Percentiles rank a stretch among this genome's conserved stretches.
These are phyloP conservation scores for Calyptommatus sinebrachiatus DNA, from an alignment of 2,113 vertebrate genomes.

Conservation along the genomic window DNA sequence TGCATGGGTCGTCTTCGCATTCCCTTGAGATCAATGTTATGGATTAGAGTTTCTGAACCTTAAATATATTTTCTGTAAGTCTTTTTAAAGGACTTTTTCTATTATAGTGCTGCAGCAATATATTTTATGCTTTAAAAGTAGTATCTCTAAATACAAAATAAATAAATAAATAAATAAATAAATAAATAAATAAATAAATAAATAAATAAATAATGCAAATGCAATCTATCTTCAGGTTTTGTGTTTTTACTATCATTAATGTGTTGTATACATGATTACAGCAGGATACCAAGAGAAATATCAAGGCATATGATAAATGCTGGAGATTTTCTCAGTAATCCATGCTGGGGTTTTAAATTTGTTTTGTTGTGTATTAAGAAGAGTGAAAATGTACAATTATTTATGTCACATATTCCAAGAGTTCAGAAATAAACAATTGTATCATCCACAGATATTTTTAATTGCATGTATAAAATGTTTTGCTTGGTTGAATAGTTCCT, in stretches of 20 bases:
- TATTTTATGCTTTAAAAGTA: slow-evolving; percentile 1
- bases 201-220: neutral
- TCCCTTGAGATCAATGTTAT: neutral
- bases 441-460: neutral
- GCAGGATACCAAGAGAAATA: neutral
- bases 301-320: neutral
- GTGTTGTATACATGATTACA: neutral
- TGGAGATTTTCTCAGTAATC: neutral
- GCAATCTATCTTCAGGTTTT: neutral
- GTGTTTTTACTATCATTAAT: neutral
- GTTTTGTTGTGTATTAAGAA: neutral
- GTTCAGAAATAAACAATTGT: neutral
- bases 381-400: neutral
- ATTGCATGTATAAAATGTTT: neutral
- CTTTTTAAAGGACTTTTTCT: neutral
- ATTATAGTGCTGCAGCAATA: neutral
- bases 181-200: too few relatives aligned
- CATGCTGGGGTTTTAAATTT: neutral
- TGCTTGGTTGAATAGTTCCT: neutral
- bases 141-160: neutral
- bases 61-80: neutral
- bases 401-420: neutral
- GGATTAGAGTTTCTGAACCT: neutral
- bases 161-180: too few relatives aligned
- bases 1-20: neutral